Evolutionary conservation across 1,140 invertebrate species (phyloP).

Genomic region (Cyclargus thomasi): DNA sequence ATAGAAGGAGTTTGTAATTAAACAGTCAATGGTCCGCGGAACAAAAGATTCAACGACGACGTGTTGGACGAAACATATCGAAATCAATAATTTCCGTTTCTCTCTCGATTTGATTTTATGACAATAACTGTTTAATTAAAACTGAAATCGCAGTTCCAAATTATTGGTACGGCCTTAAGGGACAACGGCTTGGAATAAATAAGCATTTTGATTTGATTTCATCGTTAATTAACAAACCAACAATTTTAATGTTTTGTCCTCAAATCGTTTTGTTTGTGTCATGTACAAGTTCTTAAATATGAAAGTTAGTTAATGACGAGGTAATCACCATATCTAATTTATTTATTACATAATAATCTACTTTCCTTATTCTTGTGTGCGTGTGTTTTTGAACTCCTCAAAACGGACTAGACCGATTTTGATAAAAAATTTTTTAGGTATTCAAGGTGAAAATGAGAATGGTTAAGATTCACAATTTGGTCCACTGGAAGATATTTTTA

Average conservation of each 20-base stretch:
- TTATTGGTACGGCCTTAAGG: neutral
- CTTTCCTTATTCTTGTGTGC: too few species aligned
- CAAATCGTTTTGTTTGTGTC: neutral
- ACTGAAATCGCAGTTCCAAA: neutral
- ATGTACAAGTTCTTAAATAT: too few species aligned
- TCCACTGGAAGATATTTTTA: too few species aligned
- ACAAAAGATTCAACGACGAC: neutral
- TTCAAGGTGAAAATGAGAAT: too few species aligned
- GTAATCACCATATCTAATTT: too few species aligned
- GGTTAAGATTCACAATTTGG: too few species aligned
- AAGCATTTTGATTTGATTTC: neutral
- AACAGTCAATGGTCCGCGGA: neutral
- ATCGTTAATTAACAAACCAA: neutral
- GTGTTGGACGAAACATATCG: neutral
- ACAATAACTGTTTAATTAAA: conserved; percentile 4
- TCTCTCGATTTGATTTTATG: neutral
- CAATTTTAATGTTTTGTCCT: neutral
- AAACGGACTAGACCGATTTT: too few species aligned
- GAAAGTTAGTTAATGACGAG: neutral
- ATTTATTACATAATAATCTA: too few species aligned
- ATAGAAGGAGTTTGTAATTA: neutral
- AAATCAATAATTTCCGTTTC: neutral
- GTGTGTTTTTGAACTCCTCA: too few species aligned
- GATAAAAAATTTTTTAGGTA: too few species aligned
- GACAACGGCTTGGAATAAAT: neutral